These are phyloP conservation scores for Alosa sapidissima DNA, from an alignment of 2,797 vertebrate species.

Conservation along the genomic window DNA sequence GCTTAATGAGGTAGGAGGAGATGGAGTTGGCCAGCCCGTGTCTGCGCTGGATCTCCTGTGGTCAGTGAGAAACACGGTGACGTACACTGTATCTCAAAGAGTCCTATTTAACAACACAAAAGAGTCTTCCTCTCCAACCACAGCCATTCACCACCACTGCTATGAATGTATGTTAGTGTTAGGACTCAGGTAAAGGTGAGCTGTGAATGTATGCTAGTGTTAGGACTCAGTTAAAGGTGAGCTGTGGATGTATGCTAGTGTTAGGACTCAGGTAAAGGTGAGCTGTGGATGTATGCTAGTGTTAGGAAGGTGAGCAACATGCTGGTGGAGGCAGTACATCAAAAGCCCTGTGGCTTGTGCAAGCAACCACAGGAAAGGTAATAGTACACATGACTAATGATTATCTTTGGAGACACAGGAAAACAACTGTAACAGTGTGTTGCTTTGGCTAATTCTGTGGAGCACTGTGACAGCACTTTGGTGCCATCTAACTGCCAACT, in stretches of 20 bases:
- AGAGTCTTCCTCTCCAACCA: no score
- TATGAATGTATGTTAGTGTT: no score
- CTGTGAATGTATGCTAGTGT: neutral
- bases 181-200: no score
- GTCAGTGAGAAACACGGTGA: slow-evolving; percentile 29
- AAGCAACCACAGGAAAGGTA: no score
- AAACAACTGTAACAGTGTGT: neutral
- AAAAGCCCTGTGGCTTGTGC: no score
- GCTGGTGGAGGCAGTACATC: neutral
- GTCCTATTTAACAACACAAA: neutral
- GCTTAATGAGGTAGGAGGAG: slow-evolving; percentile 97
- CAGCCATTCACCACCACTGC: no score
- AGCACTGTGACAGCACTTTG: neutral
- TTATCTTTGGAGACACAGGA: neutral
- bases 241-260: no score
- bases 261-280: no score
- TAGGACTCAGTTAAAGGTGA: neutral
- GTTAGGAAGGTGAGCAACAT: no score
- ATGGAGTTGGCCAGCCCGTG: slow-evolving; percentile 93
- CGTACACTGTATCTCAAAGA: neutral
- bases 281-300: no score
- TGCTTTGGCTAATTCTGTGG: neutral
- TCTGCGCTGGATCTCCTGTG: slow-evolving; percentile 93
- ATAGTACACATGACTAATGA: neutral
- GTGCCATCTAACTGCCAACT: neutral